Base-by-base conservation (phyloP, 2,888 invertebrate species). In the Hirtodrosophila confusa region DNA sequence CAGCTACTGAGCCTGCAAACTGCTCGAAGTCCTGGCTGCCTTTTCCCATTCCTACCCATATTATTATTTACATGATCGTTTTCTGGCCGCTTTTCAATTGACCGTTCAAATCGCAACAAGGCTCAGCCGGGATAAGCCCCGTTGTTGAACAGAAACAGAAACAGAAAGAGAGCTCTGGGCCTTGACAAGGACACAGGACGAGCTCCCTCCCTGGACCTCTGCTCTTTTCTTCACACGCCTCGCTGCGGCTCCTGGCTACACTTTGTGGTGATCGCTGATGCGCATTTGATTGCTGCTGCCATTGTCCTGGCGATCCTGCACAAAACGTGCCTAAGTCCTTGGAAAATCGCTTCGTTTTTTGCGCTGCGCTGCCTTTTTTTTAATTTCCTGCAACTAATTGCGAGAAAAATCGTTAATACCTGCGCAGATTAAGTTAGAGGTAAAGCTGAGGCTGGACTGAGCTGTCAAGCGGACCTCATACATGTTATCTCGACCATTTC, bases 91-190 rank as follows among this genome's bases (percentile, higher is more conserved):
- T 74, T 86, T 88, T 88, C 90, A 89, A 90, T 90, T 90, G 89
- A 90, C 90, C 90, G 80, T 88, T 80, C 69, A 83, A 78, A 80
- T 86, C 82, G 88, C 82, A 87, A 89, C 89, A 89, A 75, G 89
- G 89, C 85, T 90, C 75, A 90, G 84, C 88, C 69, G 36, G 85
- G 90, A 88, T 90, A 80, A 90, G 89, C 89, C 71, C 43, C 43
- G 70, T 87, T 82, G 76, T 75, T 78, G 86, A 4, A 27, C 6
- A 7, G 9, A 31, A 8, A 31, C 67, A 69, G 75, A 72, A 77
- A 80, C 69, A 80, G 48, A 73, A 12, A 23, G 7, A 35, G 10
- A 43, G 31, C 23, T 7, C 4, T 17, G 17, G 17, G 17, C 3
- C 27, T 6, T 27, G 27, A 27, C 27, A 27, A 27, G 27, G 27